Base-by-base conservation (phyloP, 2,888 invertebrate genomes). In the Pandemis corylana region DNA sequence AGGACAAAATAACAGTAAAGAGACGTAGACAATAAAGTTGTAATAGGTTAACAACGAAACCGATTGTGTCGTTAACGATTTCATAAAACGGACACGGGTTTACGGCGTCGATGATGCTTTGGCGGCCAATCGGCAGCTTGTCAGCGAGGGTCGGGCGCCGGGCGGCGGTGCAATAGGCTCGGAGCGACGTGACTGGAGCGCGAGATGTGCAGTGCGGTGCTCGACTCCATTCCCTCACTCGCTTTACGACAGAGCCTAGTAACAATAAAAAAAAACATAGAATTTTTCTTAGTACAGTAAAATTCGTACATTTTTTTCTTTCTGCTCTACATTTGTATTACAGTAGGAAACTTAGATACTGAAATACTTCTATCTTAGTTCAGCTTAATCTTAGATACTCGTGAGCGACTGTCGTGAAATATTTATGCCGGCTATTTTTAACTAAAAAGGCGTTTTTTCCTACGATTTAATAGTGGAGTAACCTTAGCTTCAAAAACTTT, bases 131-230 rank as follows among this genome's bases (percentile, higher is more conserved):
- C 81, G 83, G 80, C 81, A 86, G 82, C 83, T 46, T 85, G 76
- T 77, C 75, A 74, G 80, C 41, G 69, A 72, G 79, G 78, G 82
- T 49, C 56, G 71, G 71, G 80, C 81, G 80, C 79, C 78, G 77
- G 75, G n/a, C 53, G 77, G 77, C 76, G 75, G 80, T 53, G 70
- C 74, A 73, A 71, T 77, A 72, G 74, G 76, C 64, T 68, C 80
- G 84, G 83, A 77, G 80, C 81, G 85, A 87, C 85, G 85, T 87
- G 92, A 91, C 88, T 80, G 77, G 90, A 79, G 82, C 85, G 77
- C 77, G 82, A 83, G 78, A 80, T 75, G 77, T 65, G 63, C 74
- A 68, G 46, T 9, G n/a, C 75, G 75, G 64, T 20, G 73, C 77
- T 76, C 76, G 76, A 5, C 59, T 68, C 59, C 68, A 56, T 68